Evolutionary conservation across 1,140 invertebrate species (phyloP).

Genomic region (Cydia fagiglandana): DNA sequence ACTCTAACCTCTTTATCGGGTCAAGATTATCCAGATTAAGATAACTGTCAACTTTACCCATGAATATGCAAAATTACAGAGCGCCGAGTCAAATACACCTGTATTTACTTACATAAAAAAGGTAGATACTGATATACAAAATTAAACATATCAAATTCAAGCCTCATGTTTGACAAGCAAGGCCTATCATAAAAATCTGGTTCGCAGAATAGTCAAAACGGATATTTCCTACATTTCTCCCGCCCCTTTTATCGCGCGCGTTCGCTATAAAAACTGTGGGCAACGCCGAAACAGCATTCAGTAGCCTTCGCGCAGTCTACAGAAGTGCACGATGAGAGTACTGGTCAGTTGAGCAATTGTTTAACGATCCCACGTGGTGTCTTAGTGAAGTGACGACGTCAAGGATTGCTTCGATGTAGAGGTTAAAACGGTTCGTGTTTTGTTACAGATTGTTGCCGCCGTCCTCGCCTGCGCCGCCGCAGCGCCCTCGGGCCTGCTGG

Average conservation of each 20-base stretch:
- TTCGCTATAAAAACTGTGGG: not conserved
- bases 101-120: no score
- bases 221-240: constrained; percentile 34
- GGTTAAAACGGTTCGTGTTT: constrained; percentile 43
- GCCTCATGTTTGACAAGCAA: not conserved
- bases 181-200: not conserved
- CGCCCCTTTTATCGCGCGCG: constrained; percentile 14
- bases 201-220: constrained; percentile 46
- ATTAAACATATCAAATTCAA: not conserved
- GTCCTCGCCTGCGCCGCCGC: constrained; percentile 61
- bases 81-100: no score
- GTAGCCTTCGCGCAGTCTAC: constrained; percentile 31
- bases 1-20: not conserved
- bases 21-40: constrained; percentile 1
- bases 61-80: not conserved
- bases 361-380: not conserved
- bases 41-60: not conserved
- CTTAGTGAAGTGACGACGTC: not conserved
- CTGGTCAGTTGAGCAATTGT: constrained; percentile 24
- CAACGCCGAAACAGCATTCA: constrained; percentile 24
- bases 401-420: not conserved
- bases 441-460: constrained; percentile 66
- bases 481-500: constrained; percentile 64
- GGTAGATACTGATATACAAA: no score
- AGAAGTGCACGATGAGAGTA: constrained; percentile 30